A percentile compares a stretch with the other conserved stretches of the same genome.
phyloP scores from a whole-genome alignment of 2,113 vertebrate genomes.

The Podocnemis expansa region DNA sequence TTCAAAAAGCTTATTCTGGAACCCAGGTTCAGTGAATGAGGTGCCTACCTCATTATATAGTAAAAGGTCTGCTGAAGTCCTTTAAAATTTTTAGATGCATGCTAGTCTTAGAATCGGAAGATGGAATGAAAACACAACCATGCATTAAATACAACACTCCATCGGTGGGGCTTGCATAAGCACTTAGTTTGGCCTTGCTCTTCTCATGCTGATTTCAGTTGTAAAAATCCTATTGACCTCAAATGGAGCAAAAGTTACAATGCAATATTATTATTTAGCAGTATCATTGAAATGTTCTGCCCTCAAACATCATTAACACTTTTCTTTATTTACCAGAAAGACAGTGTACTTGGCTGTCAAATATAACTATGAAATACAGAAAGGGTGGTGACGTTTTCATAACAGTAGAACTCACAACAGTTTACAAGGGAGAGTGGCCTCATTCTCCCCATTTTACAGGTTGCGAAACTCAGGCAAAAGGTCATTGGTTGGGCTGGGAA shows the following conservation, averaged over 20 bases:
- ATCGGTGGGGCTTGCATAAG: background rate
- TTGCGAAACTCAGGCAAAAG: background rate
- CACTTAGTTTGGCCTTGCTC: background rate
- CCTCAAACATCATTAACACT: background rate
- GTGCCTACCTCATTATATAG: background rate
- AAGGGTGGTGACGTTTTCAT: background rate
- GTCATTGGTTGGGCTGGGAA: background rate
- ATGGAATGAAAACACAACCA: background rate
- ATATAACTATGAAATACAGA: background rate
- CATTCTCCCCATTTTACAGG: background rate
- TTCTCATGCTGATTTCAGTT: background rate
- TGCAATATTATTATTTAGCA: background rate
- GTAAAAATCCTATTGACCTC: conserved; percentile 1
- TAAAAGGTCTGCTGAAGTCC: background rate
- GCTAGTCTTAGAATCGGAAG: background rate
- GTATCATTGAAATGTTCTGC: background rate
- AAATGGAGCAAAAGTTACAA: background rate
- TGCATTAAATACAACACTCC: background rate
- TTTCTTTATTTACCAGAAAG: background rate
- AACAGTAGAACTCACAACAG: background rate
- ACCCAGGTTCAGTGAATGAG: background rate
- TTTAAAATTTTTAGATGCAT: background rate
- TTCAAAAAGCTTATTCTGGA: background rate
- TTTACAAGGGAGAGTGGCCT: background rate
- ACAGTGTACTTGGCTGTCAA: background rate